Evolutionary conservation across 1,140 invertebrate genomes (phyloP).

Genomic region (Drepana arcuata): DNA sequence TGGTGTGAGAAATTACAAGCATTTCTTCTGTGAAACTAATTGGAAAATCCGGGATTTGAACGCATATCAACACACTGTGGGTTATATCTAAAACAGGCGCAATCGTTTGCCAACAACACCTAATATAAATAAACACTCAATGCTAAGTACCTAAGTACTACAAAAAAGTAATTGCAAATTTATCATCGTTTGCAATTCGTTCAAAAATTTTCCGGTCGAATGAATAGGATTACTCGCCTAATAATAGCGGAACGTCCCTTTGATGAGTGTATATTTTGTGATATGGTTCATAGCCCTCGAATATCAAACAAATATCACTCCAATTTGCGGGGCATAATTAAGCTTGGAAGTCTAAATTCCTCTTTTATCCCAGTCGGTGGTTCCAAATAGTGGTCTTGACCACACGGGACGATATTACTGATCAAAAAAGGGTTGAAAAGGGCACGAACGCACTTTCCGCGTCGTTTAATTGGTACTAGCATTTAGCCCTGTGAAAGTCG

Average conservation of each 20-base stretch:
- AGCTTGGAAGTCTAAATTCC: slow-evolving; percentile 7
- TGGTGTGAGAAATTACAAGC: too few species aligned
- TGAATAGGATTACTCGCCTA: background rate
- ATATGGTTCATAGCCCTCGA: background rate
- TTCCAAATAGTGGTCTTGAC: slow-evolving; percentile 11
- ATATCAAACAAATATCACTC: slow-evolving; percentile 13
- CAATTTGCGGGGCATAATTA: slow-evolving; percentile 9
- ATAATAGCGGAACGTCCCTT: background rate
- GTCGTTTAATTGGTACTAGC: slow-evolving; percentile 54
- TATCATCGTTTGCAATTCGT: background rate
- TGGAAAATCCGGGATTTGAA: too few species aligned
- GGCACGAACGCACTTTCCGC: slow-evolving; percentile 39
- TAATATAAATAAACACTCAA: background rate
- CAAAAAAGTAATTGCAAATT: background rate
- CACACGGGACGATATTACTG: slow-evolving; percentile 10
- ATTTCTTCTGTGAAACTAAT: too few species aligned
- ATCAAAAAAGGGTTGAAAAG: slow-evolving; percentile 22
- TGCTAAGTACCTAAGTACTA: background rate
- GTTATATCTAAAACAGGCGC: too few species aligned
- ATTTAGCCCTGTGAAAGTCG: slow-evolving; percentile 52
- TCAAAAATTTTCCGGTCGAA: background rate
- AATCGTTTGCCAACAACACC: background rate
- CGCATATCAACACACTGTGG: too few species aligned
- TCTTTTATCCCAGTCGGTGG: slow-evolving; percentile 10
- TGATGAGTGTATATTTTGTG: too few species aligned